Base-by-base conservation (phyloP, 2,797 vertebrate genomes). In the Sebastes steindachneri region DNA sequence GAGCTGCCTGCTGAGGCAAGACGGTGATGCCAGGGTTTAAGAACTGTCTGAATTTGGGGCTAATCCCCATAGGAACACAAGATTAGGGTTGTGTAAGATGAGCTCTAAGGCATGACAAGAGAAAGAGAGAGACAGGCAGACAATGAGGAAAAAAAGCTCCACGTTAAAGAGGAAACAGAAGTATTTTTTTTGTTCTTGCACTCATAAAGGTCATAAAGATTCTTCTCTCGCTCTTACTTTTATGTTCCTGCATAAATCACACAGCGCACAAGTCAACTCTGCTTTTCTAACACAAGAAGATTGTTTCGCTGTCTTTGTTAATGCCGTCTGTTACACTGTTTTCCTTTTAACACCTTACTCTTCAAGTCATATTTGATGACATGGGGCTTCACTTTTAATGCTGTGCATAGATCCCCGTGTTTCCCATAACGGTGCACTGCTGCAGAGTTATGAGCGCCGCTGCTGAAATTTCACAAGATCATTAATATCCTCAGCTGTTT, bases 1-100 rank as follows among this genome's bases (percentile, higher is more conserved):
- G 48, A 54, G 57, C 76, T 85, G 86, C 77, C 76, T 90, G 80
- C 84, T 79, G 83, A 90, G 86, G 68, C 37, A 29, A 62, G 73
- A 74, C 65, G 14, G 77, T 25, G 71, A 82, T 73, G 76, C 59
- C 48, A 68, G 78, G 77, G 77, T 86, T 89, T 88, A 89, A 92
- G 87, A 86, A 80, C 84, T 78, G 75, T 72, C 79, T 72, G 82
- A 88, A 68, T 91, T 92, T 88, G 86, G 67, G 84, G 75, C 75
- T 91, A 90, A 94, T 93, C 89, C 89, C 63, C 71, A 60, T 82
- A 12, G 63, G 86, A 91, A 93, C 87, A 88, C 35, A 64, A 89
- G 92, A 93, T 92, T 90, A 93, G 65, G 28, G 53, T 70, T 86
- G 83, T 91, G 68, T 76, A 82, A 82, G 71, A 88, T 68, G 80